Base-by-base conservation (phyloP, 2,797 vertebrate genomes). In the Myripristis murdjan region DNA sequence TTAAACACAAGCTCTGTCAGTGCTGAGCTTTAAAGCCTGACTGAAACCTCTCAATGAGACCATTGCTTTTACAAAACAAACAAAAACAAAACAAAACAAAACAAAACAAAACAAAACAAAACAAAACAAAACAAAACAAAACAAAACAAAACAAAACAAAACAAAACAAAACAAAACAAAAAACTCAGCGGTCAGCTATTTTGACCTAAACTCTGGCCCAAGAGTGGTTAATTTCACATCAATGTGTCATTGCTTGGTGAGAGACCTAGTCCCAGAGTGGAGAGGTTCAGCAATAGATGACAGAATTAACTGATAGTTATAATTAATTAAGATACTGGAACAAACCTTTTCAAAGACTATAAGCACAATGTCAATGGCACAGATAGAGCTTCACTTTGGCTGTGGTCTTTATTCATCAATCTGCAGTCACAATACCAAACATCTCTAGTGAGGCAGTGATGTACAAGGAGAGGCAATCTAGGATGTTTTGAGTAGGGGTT, bases 381-480 rank as follows among this genome's bases (percentile, higher is more conserved):
- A 22, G 6, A 15, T 26, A 16, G 2, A 20, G 46, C 22, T 51
- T 20, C 35, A 43, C 35, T 31, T 24, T 5, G n/a, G 22, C 55
- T 18, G 2, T 23, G 15, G 11, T 39, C 6, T 31, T 35, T 15
- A 33, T 64, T 79, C 20, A 31, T 68, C 22, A 43, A 59, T 60
- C 44, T 33, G 41, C 59, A 61, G 39, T 24, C 15, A 35, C 10
- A 35, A 31, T 31, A 2, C 31, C 9, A 5, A 26, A 63, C 48
- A 56, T 63, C 74, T 64, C 39, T 61, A 11, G 5, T 24, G 37
- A 60, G 54, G 57, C 39, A 55, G 26, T 53, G n/a, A 37, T 18
- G 46, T 54, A 11, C 44, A 22, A 65, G 44, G 35, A 61, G 51
- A 83, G 58, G 68, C 77, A 70, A 81, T 91, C 47, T 82, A 1